Base-by-base conservation (phyloP, 2,888 invertebrate genomes). In the Chrysotoxum bicinctum region DNA sequence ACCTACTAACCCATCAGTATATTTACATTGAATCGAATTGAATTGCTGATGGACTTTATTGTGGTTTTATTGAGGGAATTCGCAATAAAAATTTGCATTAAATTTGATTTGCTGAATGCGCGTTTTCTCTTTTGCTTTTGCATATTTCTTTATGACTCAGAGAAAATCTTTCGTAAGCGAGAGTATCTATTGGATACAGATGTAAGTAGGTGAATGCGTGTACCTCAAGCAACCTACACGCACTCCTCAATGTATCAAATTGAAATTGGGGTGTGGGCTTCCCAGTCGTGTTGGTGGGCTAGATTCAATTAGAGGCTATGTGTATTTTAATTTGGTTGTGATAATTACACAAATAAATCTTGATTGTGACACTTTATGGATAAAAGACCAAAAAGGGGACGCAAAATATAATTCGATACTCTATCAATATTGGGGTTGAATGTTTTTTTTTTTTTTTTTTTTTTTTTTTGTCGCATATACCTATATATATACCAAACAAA, bases 21-120 rank as follows among this genome's bases (percentile, higher is more conserved):
- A 45, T 23, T 52, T 40, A 69, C 62, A 85, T 85, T 85, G 85
- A 85, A 85, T 85, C 64, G 81, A 85, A 85, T 85, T 85, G 85
- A 85, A 81, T 85, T 85, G 85, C 85, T 73, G 81, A 81, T 77
- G 85, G 85, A 85, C 76, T 85, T 85, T 85, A 85, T 85, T 85
- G 73, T 81, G 85, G 81, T 85, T 85, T 85, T 85, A 85, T 85
- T 77, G 85, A 81, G 85, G 76, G 85, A 85, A 77, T 73, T 85
- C 68, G 85, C 81, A 81, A 81, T 85, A 85, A 85, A 85, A 85
- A 85, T 85, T 69, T 85, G 85, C 85, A 85, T 85, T 85, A 85
- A 85, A 68, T 75, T 85, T 81, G 76, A 85, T 62, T 77, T 77
- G 80, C 73, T 81, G 76, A 73, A 77, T 85, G 62, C 56, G 75